Percentiles rank a stretch among this genome's conserved stretches.
Evolutionary conservation across 2,797 vertebrate species (phyloP).

Genomic region (Manis pentadactyla): DNA sequence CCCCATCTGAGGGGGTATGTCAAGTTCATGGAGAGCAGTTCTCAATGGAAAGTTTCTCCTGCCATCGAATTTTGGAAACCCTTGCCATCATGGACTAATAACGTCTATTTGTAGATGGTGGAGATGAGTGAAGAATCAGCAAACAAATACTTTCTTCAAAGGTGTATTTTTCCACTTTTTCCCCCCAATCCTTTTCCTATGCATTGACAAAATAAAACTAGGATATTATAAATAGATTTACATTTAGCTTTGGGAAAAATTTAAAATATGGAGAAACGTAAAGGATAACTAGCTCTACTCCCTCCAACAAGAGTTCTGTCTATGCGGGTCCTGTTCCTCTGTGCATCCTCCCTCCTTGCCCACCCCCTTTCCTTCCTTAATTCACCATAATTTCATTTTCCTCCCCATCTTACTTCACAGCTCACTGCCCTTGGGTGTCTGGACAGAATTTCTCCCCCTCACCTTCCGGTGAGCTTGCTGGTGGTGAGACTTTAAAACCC

Average conservation of each 20-base stretch:
- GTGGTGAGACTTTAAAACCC: too few species aligned
- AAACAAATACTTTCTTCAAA: not conserved
- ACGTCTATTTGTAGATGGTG: not conserved
- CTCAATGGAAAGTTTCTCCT: not conserved
- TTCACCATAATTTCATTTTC: not conserved
- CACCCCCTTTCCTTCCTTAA: not conserved
- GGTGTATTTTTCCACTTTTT: not conserved
- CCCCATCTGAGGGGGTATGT: not conserved
- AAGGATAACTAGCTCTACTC: not conserved
- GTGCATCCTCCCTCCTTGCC: not conserved
- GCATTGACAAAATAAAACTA: not conserved
- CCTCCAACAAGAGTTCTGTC: not conserved
- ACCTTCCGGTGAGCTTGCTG: too few species aligned
- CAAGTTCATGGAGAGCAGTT: not conserved
- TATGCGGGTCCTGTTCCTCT: not conserved
- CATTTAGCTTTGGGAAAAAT: not conserved
- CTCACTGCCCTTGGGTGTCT: not conserved
- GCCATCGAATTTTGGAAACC: not conserved
- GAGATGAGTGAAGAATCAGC: not conserved
- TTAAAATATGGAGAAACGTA: not conserved
- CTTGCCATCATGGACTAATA: not conserved
- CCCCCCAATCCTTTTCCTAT: not conserved
- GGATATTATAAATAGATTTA: not conserved
- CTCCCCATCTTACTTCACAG: not conserved
- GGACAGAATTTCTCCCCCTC: too few species aligned